Evolutionary conservation across 2,797 vertebrate species (phyloP).

Genomic region (Pangasius djambal): DNA sequence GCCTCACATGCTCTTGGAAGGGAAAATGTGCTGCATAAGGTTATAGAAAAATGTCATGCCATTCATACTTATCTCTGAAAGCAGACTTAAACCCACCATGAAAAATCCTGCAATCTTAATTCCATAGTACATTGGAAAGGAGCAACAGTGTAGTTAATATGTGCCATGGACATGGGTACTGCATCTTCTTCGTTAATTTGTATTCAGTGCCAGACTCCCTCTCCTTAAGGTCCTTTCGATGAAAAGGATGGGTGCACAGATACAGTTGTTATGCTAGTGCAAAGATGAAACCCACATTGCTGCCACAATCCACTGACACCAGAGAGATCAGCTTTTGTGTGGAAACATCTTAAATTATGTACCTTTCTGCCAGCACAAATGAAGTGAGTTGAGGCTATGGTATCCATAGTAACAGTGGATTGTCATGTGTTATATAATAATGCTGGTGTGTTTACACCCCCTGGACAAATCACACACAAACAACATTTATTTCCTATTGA

Average conservation of each 20-base stretch:
- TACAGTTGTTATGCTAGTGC: conserved; percentile 32
- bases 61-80: conserved; percentile 45
- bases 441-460: conserved; percentile 68
- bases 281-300: conserved; percentile 52
- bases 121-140: conserved; percentile 37
- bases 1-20: background rate
- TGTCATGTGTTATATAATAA: conserved; percentile 74
- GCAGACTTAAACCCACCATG: conserved; percentile 42
- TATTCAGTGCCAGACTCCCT: conserved; percentile 38
- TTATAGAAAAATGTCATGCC: conserved; percentile 38
- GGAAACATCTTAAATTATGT: conserved; percentile 61
- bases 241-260: conserved; percentile 23
- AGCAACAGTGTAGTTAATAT: conserved; percentile 25
- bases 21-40: conserved; percentile 17
- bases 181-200: conserved; percentile 27
- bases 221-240: conserved; percentile 25
- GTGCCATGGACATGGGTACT: conserved; percentile 21
- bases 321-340: conserved; percentile 49
- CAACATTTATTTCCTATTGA: conserved; percentile 55
- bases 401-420: conserved; percentile 75
- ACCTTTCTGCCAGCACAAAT: conserved; percentile 63
- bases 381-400: conserved; percentile 65
- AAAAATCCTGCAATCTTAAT: conserved; percentile 40
- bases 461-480: conserved; percentile 58
- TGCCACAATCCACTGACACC: conserved; percentile 48